Base-by-base conservation (phyloP, 92 coral and sea anemone genomes). In the Actinostola sp. region DNA sequence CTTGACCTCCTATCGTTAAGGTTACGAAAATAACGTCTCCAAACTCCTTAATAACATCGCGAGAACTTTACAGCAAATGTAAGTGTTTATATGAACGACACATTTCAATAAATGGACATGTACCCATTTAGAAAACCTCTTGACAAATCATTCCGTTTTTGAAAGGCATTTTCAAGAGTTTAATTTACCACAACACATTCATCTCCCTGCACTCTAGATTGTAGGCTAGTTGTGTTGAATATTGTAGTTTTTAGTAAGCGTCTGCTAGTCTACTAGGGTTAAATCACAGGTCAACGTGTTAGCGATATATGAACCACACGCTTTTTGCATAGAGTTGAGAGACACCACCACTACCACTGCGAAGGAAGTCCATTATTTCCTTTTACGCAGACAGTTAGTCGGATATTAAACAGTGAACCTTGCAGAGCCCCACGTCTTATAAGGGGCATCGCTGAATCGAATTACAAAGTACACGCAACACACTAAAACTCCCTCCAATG, bases 1-100 rank as follows among this genome's bases (percentile, higher is more conserved):
- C 81, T 75, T 75, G 81, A 75, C 81, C 81, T 75, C 72, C 81
- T 75, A 75, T 75, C 72, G 81, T 64, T 75, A 75, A 55, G 72
- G 81, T 75, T 75, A 61, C 73, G 60, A 49, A 63, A 73, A 73
- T 73, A 64, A 48, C 72, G 81, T 75, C 81, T 49, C 41, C 69
- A 44, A 52, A 50, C 81, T 41, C 39, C 72, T 75, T 57, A 75
- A 60, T 73, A 72, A 55, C 78, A 55, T 44, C 53, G 70, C 55
- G 42, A 75, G 69, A 57, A 65, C 69, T 75, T 51, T 61, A 49
- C 81, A 75, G 61, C 51, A 49, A 44, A 34, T 13, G 46, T 63
- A 53, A 63, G 63, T 64, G 58, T 63, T 75, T 35, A 36, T 21
- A 68, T 50, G 74, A 51, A 68, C 46, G 74, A 68, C 31, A 68